phyloP scores from a whole-genome alignment of 2,113 vertebrate genomes.

The Dunckerocampus dactyliophorus region DNA sequence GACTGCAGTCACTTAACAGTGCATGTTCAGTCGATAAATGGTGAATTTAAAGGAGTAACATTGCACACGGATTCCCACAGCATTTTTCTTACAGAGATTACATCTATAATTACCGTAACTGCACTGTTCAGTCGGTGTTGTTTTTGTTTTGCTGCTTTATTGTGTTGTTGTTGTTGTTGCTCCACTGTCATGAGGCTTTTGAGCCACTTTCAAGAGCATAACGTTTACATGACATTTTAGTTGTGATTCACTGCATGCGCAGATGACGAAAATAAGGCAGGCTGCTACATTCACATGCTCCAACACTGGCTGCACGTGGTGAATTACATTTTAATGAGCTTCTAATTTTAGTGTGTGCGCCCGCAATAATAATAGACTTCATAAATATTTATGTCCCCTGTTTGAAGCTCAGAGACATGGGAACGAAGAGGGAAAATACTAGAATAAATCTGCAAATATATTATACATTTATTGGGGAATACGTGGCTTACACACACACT shows the following conservation, averaged over 20 bases:
- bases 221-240: conserved; percentile 27
- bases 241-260: conserved; percentile 33
- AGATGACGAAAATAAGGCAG: conserved; percentile 35
- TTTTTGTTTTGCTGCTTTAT: too few relatives aligned
- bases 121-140: background rate
- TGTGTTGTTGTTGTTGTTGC: background rate
- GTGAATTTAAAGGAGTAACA: conserved; percentile 7
- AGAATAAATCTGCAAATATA: conserved; percentile 17
- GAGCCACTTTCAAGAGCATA: conserved; percentile 16
- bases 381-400: conserved; percentile 69
- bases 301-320: conserved; percentile 63
- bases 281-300: conserved; percentile 59
- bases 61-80: background rate
- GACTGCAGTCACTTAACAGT: background rate
- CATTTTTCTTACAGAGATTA: background rate
- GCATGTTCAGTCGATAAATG: conserved; percentile 5
- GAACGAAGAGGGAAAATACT: conserved; percentile 23
- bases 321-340: conserved; percentile 75
- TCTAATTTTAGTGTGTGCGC: conserved; percentile 72
- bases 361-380: conserved; percentile 67
- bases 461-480: background rate
- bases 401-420: conserved; percentile 61
- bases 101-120: background rate
- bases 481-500: background rate
- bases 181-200: background rate